These are phyloP conservation scores for Drosophila mayri DNA, from an alignment of 1,140 invertebrate species.

Conservation along the genomic window DNA sequence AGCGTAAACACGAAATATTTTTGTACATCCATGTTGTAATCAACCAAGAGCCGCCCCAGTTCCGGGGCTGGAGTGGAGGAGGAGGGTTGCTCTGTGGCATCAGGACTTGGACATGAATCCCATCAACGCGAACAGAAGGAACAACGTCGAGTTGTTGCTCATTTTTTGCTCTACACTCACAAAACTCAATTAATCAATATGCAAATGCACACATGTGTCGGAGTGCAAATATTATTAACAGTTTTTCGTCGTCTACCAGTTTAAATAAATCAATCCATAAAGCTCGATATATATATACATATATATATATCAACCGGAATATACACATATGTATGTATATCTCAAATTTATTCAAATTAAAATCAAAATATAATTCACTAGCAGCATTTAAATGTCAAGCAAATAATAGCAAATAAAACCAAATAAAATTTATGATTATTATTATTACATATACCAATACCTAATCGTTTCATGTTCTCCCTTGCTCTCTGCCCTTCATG, in stretches of 20 bases:
- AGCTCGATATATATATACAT: conserved; percentile 34
- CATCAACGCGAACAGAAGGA: conserved; percentile 13
- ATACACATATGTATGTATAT: conserved; percentile 40
- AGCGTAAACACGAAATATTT: conserved; percentile 58
- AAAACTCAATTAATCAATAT: conserved; percentile 50
- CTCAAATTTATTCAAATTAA: conserved; percentile 74
- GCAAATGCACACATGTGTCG: conserved; percentile 35
- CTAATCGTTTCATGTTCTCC: conserved; percentile 48
- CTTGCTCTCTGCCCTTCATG: conserved; percentile 20
- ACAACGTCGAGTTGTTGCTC: conserved; percentile 32
- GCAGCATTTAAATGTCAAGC: conserved; percentile 77
- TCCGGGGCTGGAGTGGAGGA: conserved; percentile 4
- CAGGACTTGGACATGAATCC: conserved; percentile 8
- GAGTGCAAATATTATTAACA: conserved; percentile 59
- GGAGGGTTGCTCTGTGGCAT: conserved; percentile 37
- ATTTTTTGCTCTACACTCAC: conserved; percentile 47
- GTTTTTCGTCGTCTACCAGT: conserved; percentile 69
- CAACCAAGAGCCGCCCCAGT: conserved; percentile 10
- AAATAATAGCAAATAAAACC: conserved; percentile 57
- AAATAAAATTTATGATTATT: conserved; percentile 80
- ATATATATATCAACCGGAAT: conserved; percentile 15
- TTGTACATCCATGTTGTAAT: conserved; percentile 59
- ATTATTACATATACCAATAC: conserved; percentile 57
- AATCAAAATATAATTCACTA: conserved; percentile 78
- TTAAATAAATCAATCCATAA: conserved; percentile 63